Evolutionary conservation across 2,113 vertebrate species (phyloP).

Genomic region (Butorides virescens): DNA sequence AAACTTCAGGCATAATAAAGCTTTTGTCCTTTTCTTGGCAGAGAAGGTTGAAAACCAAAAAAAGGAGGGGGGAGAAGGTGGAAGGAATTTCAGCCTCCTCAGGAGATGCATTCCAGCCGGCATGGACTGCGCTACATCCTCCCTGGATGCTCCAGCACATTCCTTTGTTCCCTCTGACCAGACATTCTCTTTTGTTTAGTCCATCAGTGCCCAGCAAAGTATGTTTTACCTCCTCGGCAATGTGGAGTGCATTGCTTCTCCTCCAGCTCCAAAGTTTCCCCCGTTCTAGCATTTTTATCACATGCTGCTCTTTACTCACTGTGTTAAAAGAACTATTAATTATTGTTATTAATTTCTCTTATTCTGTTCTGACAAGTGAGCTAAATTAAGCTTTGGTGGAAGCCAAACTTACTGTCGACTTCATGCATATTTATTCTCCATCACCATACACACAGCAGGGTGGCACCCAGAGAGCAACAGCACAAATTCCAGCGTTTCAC

Average conservation of each 20-base stretch:
- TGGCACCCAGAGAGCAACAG: not conserved
- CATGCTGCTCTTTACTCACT: not conserved
- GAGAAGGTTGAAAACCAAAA: not conserved
- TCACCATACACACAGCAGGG: not conserved
- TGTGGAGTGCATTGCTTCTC: not conserved
- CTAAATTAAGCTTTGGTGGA: constrained; percentile 41
- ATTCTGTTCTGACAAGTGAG: not conserved
- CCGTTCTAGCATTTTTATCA: not conserved
- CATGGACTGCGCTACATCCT: constrained; percentile 3
- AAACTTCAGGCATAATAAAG: constrained; percentile 40
- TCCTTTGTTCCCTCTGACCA: constrained; percentile 37
- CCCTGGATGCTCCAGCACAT: constrained; percentile 47
- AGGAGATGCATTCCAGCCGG: constrained; percentile 26
- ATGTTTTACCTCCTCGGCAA: not conserved
- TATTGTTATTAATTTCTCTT: constrained; percentile 28
- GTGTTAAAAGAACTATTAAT: constrained; percentile 20
- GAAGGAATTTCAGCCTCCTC: constrained; percentile 54
- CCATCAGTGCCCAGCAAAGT: not conserved
- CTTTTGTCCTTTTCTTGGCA: constrained; percentile 56
- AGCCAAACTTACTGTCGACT: not conserved
- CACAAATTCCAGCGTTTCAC: not conserved
- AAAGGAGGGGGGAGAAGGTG: not conserved
- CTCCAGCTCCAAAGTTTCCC: not conserved
- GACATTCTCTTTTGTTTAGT: constrained; percentile 48
- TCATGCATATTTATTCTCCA: constrained; percentile 24